Evolutionary conservation across 1,140 invertebrate genomes (phyloP), one percentile per base, ranked within the genome.

Genomic region (Euura lappo): DNA sequence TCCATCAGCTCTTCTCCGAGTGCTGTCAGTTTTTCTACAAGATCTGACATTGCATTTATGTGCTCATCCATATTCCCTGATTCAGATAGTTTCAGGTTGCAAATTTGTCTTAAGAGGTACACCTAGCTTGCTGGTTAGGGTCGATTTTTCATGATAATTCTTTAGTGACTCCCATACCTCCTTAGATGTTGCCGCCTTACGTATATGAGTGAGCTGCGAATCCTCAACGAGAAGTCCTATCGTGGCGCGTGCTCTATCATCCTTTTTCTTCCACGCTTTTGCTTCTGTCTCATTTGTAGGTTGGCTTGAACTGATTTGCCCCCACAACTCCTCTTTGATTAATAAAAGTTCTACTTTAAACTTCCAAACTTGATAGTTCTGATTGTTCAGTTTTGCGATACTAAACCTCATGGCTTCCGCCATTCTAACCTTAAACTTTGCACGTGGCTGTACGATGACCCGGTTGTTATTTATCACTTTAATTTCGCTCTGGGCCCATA

Each of bases 201-300:
- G 68, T 3, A 77, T 67, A n/a, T 71, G 43, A 45, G 69, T 60
- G 7, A 73, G 69, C 47, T 74, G 72, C 10, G 45, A 42, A 65
- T 76, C 73, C 46, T 76, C 75, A 13, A 74, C 70, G 7, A 69
- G 65, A n/a, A 76, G 68, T 43, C 72, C 70, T 28, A 76, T 76
- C 6, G 10, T 45, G 6, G 70, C 73, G n/a, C 67, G 73, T 3
- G 75, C 70, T 44, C 68, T 64, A n/a, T 47, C 67, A 28, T 76
- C 71, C 44, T 28, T 47, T 44, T 64, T 70, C 44, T 44, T 73
- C 76, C 73, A 72, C n/a, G n/a, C n/a, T 51, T 5, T 51, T 51
- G 47, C 47, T 11, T 5, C 47, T 51, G 47, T 11, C 11, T 51
- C 47, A 51, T 11, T 11, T 51, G 47, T 51, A 51, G 47, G 47